Evolutionary conservation across 1,140 invertebrate genomes (phyloP), one percentile per base, ranked within the genome.

Genomic region (Pseudomyrmex gracilis): DNA sequence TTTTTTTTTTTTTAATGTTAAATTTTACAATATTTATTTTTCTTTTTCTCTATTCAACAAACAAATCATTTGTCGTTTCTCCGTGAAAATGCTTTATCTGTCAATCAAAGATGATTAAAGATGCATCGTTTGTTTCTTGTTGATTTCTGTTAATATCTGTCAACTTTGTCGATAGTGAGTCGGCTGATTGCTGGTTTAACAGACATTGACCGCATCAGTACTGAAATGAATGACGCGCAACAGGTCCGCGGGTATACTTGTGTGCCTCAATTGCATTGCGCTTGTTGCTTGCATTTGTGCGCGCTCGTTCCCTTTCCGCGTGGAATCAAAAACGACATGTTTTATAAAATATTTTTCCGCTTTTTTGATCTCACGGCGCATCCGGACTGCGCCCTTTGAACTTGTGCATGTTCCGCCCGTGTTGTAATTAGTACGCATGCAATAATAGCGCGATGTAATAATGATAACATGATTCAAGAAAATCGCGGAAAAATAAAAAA

Each of bases 201-300:
- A 80, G 85, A 90, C 90, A 89, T 90, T 89, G 87, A 89, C 89
- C 87, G 90, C 90, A 91, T 92, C 91, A 90, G 90, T 90, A 92
- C 87, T 87, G 89, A 92, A 92, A 92, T 91, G 91, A 92, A 92
- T 90, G 91, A 92, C 88, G 91, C 91, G 91, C 91, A 92, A 92
- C 91, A 92, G 91, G 91, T 92, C 76, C 87, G 86, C 85, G 73
- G 34, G 61, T 87, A 83, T 90, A 90, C 90, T 90, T 90, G 90
- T 87, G 90, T 89, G 89, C 71, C 84, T 86, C 87, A 85, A 84
- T 82, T 86, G 71, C 77, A 74, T 89, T 77, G 74, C 71, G 85
- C 78, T 77, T 77, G 87, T 86, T 85, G 82, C 85, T 88, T 74
- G 80, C 80, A 84, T 89, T 89, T 88, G 83, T 84, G 80, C 82